Evolutionary conservation across 2,888 invertebrate species (phyloP).

Genomic region (Phaedon cochleariae): DNA sequence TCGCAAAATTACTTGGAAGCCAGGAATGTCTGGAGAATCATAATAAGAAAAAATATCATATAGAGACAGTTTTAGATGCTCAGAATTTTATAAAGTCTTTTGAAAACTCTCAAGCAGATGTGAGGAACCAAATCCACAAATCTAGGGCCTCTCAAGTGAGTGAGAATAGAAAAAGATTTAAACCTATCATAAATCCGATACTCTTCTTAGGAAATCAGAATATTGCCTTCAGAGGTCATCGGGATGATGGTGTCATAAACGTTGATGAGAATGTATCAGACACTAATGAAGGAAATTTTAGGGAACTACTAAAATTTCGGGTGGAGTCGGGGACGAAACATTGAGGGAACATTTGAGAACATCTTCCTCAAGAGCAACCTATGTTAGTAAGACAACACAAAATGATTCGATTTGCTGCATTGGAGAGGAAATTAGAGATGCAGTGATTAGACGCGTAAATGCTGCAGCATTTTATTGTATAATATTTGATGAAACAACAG

Average conservation of each 20-base stretch:
- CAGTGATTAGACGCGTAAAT: slow-evolving; percentile 1
- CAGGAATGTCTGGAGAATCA: neutral
- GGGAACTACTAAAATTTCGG: slow-evolving; percentile 18
- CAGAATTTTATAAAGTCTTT: slow-evolving; percentile 1
- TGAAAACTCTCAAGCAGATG: slow-evolving; percentile 6
- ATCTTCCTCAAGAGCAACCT: slow-evolving; percentile 3
- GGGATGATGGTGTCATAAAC: neutral
- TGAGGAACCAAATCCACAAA: slow-evolving; percentile 1
- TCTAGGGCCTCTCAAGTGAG: slow-evolving; percentile 5
- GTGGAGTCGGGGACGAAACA: slow-evolving; percentile 7
- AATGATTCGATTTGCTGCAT: neutral
- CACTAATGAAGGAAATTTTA: slow-evolving; percentile 15
- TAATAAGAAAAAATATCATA: slow-evolving; percentile 2
- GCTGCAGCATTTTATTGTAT: slow-evolving; percentile 13
- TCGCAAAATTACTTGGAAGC: neutral
- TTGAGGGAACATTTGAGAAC: slow-evolving; percentile 11
- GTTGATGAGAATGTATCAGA: neutral
- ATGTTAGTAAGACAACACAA: slow-evolving; percentile 9
- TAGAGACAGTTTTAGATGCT: neutral
- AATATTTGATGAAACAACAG: slow-evolving; percentile 22
- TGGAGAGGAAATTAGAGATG: slow-evolving; percentile 1
- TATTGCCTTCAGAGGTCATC: slow-evolving; percentile 11
- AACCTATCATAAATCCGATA: slow-evolving; percentile 6
- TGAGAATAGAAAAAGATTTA: slow-evolving; percentile 11
- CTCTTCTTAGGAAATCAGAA: slow-evolving; percentile 9